Conservation (phyloP, 2,888 invertebrate genomes). For the Nemurella pictetii region DNA sequence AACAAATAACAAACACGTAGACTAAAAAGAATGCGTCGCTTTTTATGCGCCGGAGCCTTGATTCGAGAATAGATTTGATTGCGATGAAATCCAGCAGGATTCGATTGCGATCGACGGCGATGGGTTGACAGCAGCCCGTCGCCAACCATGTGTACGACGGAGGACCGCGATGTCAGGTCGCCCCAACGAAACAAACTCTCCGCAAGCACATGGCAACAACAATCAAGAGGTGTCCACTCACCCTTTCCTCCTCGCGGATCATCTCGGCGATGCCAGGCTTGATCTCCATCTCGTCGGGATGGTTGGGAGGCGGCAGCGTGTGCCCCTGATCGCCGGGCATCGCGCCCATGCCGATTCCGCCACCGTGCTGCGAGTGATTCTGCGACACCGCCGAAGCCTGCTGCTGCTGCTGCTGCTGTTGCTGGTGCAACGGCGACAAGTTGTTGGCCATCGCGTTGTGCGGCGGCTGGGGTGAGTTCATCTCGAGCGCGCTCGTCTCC, state of each 20-base stretch:
- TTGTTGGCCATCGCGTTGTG: constrained; percentile 47
- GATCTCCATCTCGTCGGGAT: constrained; percentile 81
- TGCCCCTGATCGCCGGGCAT: constrained; percentile 37
- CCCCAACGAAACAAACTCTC: neutral
- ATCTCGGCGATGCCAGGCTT: constrained; percentile 94
- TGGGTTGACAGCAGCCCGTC: no score
- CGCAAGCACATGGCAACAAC: neutral
- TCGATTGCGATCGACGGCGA: no score
- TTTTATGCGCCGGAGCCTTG: neutral
- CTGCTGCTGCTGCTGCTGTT: no score
- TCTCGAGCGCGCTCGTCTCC: constrained; percentile 45
- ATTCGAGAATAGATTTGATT: neutral
- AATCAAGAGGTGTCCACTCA: constrained; percentile 61
- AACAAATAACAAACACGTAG: neutral
- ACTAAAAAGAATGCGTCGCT: neutral
- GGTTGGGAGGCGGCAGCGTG: constrained; percentile 44
- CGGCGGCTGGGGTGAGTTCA: constrained; percentile 50
- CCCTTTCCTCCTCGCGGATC: constrained; percentile 95
- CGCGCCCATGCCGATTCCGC: constrained; percentile 36
- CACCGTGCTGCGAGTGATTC: constrained; percentile 43
- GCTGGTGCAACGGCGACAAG: constrained; percentile 41
- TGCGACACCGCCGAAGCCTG: constrained; percentile 46
- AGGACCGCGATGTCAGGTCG: no score
- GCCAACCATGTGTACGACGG: neutral
- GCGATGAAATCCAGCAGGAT: no score